Conservation (phyloP, 2,113 vertebrate species). For the Neotragus pygmaeus region DNA sequence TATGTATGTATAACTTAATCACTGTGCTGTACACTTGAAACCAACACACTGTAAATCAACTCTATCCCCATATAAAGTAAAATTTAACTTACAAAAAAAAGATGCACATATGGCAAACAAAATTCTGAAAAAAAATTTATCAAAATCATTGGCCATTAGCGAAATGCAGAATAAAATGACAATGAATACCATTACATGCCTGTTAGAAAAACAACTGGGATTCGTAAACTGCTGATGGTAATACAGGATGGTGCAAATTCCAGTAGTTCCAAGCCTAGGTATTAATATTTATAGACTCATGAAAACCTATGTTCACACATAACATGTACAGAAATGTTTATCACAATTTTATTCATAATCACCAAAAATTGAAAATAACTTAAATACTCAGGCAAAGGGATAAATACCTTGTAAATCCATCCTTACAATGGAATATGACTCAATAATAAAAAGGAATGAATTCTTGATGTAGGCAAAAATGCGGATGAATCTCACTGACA, state of each 20-base stretch:
- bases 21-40: not conserved
- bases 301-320: not conserved
- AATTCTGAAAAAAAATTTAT: not conserved
- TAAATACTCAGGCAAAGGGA: not conserved
- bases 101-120: not conserved
- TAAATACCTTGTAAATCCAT: not conserved
- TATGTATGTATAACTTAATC: not conserved
- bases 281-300: not conserved
- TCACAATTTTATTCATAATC: not conserved
- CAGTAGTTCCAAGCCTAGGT: not conserved
- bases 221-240: not conserved
- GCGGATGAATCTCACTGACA: not conserved
- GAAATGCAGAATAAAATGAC: not conserved
- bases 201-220: not conserved
- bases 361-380: not conserved
- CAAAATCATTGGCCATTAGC: not conserved
- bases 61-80: not conserved
- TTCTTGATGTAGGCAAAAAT: not conserved
- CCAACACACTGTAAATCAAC: not conserved
- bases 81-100: not conserved
- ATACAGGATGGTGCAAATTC: not conserved
- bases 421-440: not conserved
- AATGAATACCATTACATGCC: not conserved
- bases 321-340: not conserved
- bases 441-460: not conserved